Percentiles rank a stretch among this genome's conserved stretches.
Evolutionary conservation across 2,113 vertebrate genomes (phyloP).

Genomic region (Falco punctatus): DNA sequence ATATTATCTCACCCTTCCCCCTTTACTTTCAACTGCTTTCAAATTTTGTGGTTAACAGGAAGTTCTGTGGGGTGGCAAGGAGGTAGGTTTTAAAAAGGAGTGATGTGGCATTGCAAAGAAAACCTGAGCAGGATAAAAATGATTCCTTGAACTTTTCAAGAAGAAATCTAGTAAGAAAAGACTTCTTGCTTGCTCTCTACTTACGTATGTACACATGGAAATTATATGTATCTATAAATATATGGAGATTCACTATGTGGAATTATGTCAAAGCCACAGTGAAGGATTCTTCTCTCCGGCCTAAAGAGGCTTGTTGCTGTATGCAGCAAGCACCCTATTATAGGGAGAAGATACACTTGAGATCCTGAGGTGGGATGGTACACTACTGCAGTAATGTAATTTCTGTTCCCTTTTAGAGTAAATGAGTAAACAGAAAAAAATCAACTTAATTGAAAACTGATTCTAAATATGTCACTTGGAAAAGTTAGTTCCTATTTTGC

Average conservation of each 20-base stretch:
- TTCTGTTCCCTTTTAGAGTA: not conserved
- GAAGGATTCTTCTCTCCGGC: not conserved
- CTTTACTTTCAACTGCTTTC: not conserved
- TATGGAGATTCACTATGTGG: not conserved
- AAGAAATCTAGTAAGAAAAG: not conserved
- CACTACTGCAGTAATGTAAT: not conserved
- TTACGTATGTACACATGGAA: not conserved
- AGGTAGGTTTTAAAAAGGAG: not conserved
- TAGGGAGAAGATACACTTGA: not conserved
- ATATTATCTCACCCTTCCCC: rapidly evolving
- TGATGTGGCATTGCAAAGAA: not conserved
- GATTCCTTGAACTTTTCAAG: not conserved
- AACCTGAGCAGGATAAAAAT: not conserved
- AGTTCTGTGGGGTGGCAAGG: not conserved
- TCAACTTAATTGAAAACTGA: not conserved
- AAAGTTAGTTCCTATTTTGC: not conserved
- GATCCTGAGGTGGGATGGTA: not conserved
- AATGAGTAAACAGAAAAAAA: not conserved
- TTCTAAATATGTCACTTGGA: not conserved
- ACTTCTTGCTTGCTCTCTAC: not conserved
- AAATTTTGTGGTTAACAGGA: not conserved
- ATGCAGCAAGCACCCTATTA: not conserved
- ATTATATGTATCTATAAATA: not conserved
- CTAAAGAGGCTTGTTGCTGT: not conserved
- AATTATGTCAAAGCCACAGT: not conserved